These are phyloP conservation scores for Sparus aurata DNA, from an alignment of 2,797 vertebrate genomes.

Conservation along the genomic window DNA sequence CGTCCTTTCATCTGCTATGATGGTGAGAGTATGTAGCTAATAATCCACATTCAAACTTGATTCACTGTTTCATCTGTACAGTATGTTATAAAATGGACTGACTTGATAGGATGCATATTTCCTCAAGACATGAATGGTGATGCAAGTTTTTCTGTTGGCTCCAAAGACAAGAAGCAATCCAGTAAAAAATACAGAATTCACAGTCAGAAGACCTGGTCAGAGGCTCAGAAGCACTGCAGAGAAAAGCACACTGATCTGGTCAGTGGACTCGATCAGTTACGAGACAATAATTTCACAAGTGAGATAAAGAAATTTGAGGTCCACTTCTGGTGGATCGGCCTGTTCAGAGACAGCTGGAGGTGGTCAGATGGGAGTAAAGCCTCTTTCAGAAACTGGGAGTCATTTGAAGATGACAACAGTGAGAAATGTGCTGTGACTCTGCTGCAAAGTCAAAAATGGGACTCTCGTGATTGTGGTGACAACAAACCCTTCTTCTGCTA, in stretches of 20 bases:
- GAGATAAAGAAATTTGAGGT: not conserved
- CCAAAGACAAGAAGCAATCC: not conserved
- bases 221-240: conserved; percentile 18
- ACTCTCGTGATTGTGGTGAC: fast-evolving
- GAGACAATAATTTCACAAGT: not conserved
- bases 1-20: not conserved
- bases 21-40: not conserved
- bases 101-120: too few species aligned
- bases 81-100: not conserved
- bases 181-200: fast-evolving
- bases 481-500: not conserved
- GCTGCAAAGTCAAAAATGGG: not conserved
- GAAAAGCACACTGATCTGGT: not conserved
- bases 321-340: not conserved
- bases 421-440: not conserved
- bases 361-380: not conserved
- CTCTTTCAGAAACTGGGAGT: conserved; percentile 30
- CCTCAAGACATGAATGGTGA: not conserved
- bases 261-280: not conserved
- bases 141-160: not conserved
- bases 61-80: too few species aligned
- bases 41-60: not conserved
- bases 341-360: conserved; percentile 9
- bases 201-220: fast-evolving
- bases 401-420: not conserved